Percentiles rank a stretch among this genome's conserved stretches.
Conservation (phyloP, 2,113 vertebrate genomes). For the Clarias macrocephalus region DNA sequence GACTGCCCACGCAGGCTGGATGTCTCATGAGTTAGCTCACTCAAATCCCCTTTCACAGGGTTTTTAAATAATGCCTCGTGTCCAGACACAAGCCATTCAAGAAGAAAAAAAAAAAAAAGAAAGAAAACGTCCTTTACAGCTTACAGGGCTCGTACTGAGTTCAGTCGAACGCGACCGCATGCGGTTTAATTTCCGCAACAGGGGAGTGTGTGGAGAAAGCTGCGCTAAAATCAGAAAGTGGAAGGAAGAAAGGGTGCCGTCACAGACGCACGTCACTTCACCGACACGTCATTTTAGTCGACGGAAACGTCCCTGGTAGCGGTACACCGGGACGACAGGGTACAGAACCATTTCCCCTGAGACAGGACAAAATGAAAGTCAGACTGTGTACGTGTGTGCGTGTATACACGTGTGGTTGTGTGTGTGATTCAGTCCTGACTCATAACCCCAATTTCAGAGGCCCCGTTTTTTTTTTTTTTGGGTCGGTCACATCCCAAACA, state of each 20-base stretch:
- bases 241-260: not conserved
- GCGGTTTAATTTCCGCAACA: not conserved
- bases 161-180: not conserved
- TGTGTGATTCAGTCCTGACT: slow-evolving; percentile 42
- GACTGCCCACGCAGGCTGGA: not conserved
- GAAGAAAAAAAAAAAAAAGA: not conserved
- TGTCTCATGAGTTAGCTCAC: slow-evolving; percentile 8
- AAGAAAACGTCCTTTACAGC: not conserved
- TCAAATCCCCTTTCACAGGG: not conserved
- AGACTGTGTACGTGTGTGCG: not conserved
- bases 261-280: not conserved
- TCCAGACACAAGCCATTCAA: not conserved
- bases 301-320: not conserved
- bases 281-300: not conserved
- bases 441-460: slow-evolving; percentile 30
- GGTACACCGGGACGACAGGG: not conserved
- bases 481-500: slow-evolving; percentile 27
- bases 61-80: not conserved
- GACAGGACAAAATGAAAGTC: slow-evolving; percentile 9
- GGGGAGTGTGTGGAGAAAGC: not conserved
- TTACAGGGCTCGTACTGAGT: not conserved
- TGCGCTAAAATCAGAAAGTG: not conserved
- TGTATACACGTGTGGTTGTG: not conserved
- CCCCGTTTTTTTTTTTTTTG: not conserved
- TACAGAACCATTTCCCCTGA: not conserved